Base-by-base conservation (phyloP, 2,888 invertebrate species). In the Apotomis turbidana region DNA sequence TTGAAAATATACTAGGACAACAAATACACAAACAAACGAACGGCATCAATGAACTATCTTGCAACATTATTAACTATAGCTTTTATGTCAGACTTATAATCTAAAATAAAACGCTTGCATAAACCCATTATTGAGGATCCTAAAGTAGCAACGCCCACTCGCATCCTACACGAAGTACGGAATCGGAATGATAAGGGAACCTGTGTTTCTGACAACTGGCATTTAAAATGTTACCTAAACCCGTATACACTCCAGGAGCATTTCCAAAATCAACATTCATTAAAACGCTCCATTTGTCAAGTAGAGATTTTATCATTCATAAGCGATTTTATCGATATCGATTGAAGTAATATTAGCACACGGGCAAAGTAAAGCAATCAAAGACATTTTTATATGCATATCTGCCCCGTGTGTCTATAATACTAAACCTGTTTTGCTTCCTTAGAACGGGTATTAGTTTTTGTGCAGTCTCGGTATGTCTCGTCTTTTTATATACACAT, bases 61-160 rank as follows among this genome's bases (percentile, higher is more conserved):
- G 27, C 41, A 41, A 3, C 41, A 41, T 41, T 41, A 41, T 6
- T 6, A 6, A 41, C 41, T 41, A 41, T 6, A 41, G 41, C 41
- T 4, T 54, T 13, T 13, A 54, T 54, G 5, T 54, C 9, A 41
- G 13, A 0, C 13, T 59, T 12, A 9, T 2, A 51, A 67, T 36
- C 1, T 9, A 55, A 51, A 62, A 57, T 36, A 57, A 55, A 61
- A 27, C 12, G 27, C 12, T 55, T 66, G 12, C 8, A n/a, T 62
- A 36, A 62, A 51, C 3, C 15, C 10, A 10, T 3, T 15, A 27
- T 41, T 6, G 41, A 41, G 6, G 41, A 27, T 15, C 63, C 27
- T 44, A 15, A 27, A 41, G 49, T 38, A 70, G 13, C 44, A 61
- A 54, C 27, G 46, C 62, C 69, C 62, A 70, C 57, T 70, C 62